Conservation (phyloP, 1,140 invertebrate species). For the Pissodes strobi region DNA sequence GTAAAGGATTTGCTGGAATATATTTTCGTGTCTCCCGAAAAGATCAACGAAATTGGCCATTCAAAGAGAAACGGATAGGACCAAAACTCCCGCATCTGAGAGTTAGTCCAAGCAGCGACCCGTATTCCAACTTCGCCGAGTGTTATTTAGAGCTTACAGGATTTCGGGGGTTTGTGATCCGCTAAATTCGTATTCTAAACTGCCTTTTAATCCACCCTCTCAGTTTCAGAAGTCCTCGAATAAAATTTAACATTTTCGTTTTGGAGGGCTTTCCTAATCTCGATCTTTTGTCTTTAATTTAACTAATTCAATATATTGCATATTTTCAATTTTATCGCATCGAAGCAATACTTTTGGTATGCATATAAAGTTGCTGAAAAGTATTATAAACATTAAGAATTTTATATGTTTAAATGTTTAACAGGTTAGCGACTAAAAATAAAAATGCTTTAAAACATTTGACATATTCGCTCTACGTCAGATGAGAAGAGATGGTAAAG, state of each 20-base stretch:
- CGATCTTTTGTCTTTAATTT: too few relatives aligned
- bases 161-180: conserved; percentile 29
- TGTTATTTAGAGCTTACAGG: conserved; percentile 33
- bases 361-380: too few relatives aligned
- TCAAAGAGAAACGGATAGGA: conserved; percentile 4
- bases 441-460: too few relatives aligned
- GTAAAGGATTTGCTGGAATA: conserved; percentile 12
- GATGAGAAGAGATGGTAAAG: too few relatives aligned
- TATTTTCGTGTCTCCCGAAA: conserved; percentile 10
- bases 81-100: conserved; percentile 20
- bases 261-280: conserved; percentile 1
- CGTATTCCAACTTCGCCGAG: conserved; percentile 30
- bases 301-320: too few relatives aligned
- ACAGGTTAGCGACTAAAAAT: too few relatives aligned
- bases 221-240: conserved; percentile 18
- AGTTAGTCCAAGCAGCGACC: conserved; percentile 21
- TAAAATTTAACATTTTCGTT: conserved; percentile 28
- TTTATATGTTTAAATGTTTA: too few relatives aligned
- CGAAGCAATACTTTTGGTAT: too few relatives aligned
- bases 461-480: too few relatives aligned
- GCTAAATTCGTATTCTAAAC: conserved; percentile 34
- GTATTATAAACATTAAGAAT: too few relatives aligned
- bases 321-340: too few relatives aligned
- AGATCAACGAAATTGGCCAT: conserved; percentile 19
- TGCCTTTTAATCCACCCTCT: conserved; percentile 31